These are phyloP conservation scores for Hippocampus comes DNA, from an alignment of 2,113 vertebrate species.

Conservation along the genomic window DNA sequence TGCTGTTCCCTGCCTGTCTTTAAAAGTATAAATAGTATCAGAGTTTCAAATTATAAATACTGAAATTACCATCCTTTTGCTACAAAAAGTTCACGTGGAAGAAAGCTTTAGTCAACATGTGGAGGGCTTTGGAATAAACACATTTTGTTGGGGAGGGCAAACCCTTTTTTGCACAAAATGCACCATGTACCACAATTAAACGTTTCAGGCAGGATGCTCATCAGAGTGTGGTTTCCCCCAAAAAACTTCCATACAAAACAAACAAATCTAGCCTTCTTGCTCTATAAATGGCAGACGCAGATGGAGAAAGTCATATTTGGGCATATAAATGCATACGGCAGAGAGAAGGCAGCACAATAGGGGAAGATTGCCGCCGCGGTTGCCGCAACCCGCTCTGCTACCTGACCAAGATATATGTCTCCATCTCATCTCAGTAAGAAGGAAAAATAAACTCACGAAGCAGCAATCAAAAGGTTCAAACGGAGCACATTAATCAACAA, in stretches of 20 bases:
- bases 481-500: conserved; percentile 36
- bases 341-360: conserved; percentile 26
- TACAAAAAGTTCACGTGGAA: conserved; percentile 7
- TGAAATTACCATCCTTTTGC: conserved; percentile 2
- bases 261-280: conserved; percentile 49
- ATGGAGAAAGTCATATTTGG: conserved; percentile 49
- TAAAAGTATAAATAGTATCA: conserved; percentile 3
- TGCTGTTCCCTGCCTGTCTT: neutral
- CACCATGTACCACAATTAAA: conserved; percentile 62
- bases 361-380: conserved; percentile 11
- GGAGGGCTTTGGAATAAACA: conserved; percentile 65
- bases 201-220: conserved; percentile 69
- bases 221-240: conserved; percentile 67
- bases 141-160: conserved; percentile 24
- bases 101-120: conserved; percentile 58
- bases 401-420: conserved; percentile 44
- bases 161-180: conserved; percentile 49
- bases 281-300: conserved; percentile 54
- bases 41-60: conserved; percentile 1
- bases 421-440: conserved; percentile 11
- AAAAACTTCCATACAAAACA: conserved; percentile 19
- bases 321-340: conserved; percentile 21
- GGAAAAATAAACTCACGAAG: conserved; percentile 51
- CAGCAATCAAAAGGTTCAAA: conserved; percentile 14
- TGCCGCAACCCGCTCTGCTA: conserved; percentile 49